phyloP scores from a whole-genome alignment of 2,888 invertebrate species.

The Odontomyia ornata region DNA sequence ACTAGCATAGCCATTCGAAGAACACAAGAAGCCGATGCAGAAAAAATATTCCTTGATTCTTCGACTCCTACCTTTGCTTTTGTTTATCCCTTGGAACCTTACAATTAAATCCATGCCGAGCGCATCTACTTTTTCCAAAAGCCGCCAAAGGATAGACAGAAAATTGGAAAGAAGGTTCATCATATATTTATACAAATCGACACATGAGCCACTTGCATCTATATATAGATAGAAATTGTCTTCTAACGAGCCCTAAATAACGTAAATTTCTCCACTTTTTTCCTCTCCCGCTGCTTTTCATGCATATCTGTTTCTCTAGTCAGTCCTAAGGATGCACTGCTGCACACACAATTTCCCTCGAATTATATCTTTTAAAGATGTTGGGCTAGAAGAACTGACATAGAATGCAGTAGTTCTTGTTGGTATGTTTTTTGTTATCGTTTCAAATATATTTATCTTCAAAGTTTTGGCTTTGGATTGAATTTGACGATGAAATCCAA shows the following conservation, averaged over 20 bases:
- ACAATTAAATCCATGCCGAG: not conserved
- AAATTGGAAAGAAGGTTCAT: no score
- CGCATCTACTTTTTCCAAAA: not conserved
- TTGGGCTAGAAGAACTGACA: no score
- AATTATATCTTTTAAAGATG: no score
- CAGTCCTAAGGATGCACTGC: no score
- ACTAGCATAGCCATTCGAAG: no score
- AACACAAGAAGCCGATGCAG: no score
- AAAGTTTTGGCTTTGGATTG: not conserved
- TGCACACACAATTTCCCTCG: no score
- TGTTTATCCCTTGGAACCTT: not conserved
- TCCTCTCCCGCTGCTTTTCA: not conserved
- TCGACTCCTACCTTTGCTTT: no score
- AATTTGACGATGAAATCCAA: not conserved
- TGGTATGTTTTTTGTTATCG: not conserved
- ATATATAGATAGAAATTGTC: slow-evolving; percentile 34
- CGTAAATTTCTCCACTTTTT: slow-evolving; percentile 11
- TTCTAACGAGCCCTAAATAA: slow-evolving; percentile 37
- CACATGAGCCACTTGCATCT: not conserved
- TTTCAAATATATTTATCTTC: not conserved
- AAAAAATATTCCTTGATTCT: no score
- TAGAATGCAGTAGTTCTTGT: not conserved
- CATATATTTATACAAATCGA: no score
- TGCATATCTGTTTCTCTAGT: not conserved
- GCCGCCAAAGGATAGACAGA: not conserved